Evolutionary conservation across 2,113 vertebrate species (phyloP).

Genomic region (Platichthys flesus): DNA sequence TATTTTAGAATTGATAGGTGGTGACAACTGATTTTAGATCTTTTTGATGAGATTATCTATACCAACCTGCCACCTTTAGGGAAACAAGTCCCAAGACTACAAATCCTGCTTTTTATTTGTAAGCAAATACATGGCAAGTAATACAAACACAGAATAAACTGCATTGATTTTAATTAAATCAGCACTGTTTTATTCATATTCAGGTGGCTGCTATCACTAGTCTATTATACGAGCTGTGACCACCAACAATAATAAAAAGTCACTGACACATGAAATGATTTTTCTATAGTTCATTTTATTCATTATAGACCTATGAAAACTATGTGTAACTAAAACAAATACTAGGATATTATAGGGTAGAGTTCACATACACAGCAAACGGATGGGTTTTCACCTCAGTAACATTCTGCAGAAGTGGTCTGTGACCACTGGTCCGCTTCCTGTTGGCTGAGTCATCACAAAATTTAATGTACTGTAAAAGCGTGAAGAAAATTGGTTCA

Average conservation of each 20-base stretch:
- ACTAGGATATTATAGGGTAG: background rate
- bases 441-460: constrained; percentile 20
- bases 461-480: constrained; percentile 33
- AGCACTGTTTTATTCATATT: no score
- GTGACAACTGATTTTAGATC: no score
- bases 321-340: constrained; percentile 11
- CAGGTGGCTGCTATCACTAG: no score
- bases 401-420: background rate
- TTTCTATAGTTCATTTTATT: constrained; percentile 30
- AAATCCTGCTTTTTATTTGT: no score
- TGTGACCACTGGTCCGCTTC: constrained; percentile 39
- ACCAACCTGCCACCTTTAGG: no score
- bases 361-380: constrained; percentile 20
- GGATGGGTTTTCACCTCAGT: constrained; percentile 21
- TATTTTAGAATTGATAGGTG: no score
- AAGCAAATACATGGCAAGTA: no score
- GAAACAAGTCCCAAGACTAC: no score
- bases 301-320: constrained; percentile 6
- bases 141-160: no score
- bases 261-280: background rate
- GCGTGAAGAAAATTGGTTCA: constrained; percentile 19
- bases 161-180: no score
- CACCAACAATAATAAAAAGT: background rate
- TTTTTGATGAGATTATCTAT: no score
- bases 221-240: background rate